Evolutionary conservation across 2,888 invertebrate genomes (phyloP).

Genomic region (Chloroclysta siterata): DNA sequence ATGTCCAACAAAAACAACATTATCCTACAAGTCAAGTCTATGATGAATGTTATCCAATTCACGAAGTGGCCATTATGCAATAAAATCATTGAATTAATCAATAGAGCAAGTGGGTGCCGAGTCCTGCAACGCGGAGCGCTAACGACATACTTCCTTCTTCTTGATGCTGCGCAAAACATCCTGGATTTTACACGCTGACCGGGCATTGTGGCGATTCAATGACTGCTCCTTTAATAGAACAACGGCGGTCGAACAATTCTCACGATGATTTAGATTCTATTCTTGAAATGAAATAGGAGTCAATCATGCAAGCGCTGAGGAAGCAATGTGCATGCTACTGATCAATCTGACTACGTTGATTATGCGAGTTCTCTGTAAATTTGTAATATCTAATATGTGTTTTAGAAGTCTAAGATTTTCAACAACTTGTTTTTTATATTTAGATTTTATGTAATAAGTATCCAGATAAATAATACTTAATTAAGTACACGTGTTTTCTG

Average conservation of each 20-base stretch:
- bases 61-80: constrained; percentile 71
- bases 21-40: constrained; percentile 1
- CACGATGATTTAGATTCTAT: constrained; percentile 47
- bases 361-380: no score
- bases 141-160: constrained; percentile 44
- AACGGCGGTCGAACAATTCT: constrained; percentile 40
- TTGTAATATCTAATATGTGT: no score
- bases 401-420: no score
- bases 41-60: constrained; percentile 46
- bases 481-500: no score
- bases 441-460: no score
- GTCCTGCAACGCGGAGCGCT: constrained; percentile 36
- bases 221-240: constrained; percentile 46
- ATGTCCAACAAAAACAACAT: not conserved
- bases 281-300: constrained; percentile 40
- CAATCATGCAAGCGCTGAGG: constrained; percentile 19
- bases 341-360: not conserved
- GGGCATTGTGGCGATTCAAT: constrained; percentile 47
- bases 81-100: constrained; percentile 81
- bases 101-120: constrained; percentile 75
- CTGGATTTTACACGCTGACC: constrained; percentile 42
- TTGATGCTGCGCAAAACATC: constrained; percentile 35
- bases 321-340: constrained; percentile 7
- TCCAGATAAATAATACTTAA: no score
- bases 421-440: no score